Evolutionary conservation across 2,888 invertebrate species (phyloP).

Genomic region (Rhagium mordax): DNA sequence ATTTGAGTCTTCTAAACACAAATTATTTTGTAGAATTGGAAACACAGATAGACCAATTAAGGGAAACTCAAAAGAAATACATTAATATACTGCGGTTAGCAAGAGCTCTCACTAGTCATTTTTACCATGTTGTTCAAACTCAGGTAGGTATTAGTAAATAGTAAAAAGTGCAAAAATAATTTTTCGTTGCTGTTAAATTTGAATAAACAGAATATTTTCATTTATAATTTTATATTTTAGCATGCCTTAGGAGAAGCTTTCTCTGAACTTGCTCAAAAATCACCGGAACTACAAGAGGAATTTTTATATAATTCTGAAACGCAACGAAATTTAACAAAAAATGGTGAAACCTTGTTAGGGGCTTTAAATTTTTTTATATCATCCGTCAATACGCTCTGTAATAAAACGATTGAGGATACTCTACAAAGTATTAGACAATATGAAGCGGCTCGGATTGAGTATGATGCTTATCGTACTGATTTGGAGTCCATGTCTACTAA

Average conservation of each 20-base stretch:
- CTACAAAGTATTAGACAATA: constrained; percentile 83
- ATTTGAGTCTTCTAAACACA: background rate
- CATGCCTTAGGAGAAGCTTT: constrained; percentile 94
- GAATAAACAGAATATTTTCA: constrained; percentile 39
- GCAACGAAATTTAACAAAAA: constrained; percentile 92
- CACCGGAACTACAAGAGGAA: constrained; percentile 95
- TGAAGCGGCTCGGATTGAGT: constrained; percentile 90
- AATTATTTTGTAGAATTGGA: constrained; percentile 81
- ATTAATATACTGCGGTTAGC: constrained; percentile 89
- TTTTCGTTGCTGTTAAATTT: background rate
- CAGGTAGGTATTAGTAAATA: constrained; percentile 69
- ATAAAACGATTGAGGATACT: constrained; percentile 98
- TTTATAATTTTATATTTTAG: constrained; percentile 69
- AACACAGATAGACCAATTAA: constrained; percentile 91
- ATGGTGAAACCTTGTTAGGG: constrained; percentile 92
- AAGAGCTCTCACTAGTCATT: constrained; percentile 88
- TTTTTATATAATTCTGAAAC: constrained; percentile 97
- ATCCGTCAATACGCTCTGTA: constrained; percentile 94
- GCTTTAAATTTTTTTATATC: constrained; percentile 98
- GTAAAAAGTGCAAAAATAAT: no score
- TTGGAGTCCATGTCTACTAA: constrained; percentile 85
- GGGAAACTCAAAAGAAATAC: constrained; percentile 96
- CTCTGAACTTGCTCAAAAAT: constrained; percentile 95
- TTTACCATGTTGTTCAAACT: constrained; percentile 89
- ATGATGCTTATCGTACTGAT: constrained; percentile 97